phyloP scores from a whole-genome alignment of 2,797 vertebrate genomes.

The Chrosomus eos region DNA sequence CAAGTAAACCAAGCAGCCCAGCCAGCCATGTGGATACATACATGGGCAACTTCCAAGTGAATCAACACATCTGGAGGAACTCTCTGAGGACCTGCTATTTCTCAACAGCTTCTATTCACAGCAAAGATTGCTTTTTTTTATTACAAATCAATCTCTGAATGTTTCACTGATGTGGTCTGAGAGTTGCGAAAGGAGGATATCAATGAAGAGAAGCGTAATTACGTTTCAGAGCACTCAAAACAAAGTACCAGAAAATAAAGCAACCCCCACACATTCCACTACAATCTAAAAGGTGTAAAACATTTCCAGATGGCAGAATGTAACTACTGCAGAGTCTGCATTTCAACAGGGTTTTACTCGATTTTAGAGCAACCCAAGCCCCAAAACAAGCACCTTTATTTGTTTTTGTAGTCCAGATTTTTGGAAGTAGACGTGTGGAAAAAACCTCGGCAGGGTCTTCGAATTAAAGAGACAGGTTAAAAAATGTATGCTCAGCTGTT shows the following conservation, averaged over 20 bases:
- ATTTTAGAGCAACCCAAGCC: constrained; percentile 63
- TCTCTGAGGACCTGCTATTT: constrained; percentile 65
- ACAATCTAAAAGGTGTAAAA: constrained; percentile 80
- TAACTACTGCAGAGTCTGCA: constrained; percentile 74
- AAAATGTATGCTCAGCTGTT: constrained; percentile 45
- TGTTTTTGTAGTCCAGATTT: constrained; percentile 60
- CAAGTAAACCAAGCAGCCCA: constrained; percentile 60
- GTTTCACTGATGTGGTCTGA: constrained; percentile 33
- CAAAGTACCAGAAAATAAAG: constrained; percentile 62
- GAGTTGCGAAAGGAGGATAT: constrained; percentile 50
- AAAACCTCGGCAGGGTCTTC: constrained; percentile 48
- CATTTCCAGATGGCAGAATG: constrained; percentile 80
- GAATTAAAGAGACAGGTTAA: constrained; percentile 39
- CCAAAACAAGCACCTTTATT: constrained; percentile 59
- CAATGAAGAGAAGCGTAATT: constrained; percentile 65
- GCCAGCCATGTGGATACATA: constrained; percentile 52
- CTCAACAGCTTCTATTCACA: constrained; percentile 64
- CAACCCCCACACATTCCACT: constrained; percentile 74
- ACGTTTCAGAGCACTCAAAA: constrained; percentile 63
- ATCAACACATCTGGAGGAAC: constrained; percentile 73
- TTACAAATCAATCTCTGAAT: constrained; percentile 43
- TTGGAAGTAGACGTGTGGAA: constrained; percentile 49
- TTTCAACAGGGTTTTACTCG: constrained; percentile 65
- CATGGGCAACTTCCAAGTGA: constrained; percentile 62
- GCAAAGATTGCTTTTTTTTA: constrained; percentile 33